Percentiles rank a stretch among this genome's conserved stretches.
Evolutionary conservation across 2,113 vertebrate species (phyloP).

Genomic region (Brachyhypopomus gauderio): DNA sequence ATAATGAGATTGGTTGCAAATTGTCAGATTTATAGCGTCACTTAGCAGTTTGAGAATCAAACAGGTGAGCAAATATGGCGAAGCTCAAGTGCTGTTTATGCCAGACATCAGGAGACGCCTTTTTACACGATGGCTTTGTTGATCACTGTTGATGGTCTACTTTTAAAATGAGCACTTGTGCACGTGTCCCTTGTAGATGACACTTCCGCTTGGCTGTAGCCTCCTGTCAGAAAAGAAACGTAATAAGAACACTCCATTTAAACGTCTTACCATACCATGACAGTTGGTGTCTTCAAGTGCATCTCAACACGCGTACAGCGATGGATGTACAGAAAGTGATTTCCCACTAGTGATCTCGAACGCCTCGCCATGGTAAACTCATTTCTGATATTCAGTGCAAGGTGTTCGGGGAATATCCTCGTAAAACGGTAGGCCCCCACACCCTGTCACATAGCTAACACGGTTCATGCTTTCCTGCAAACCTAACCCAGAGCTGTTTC

Average conservation of each 20-base stretch:
- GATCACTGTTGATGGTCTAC: slow-evolving; percentile 16
- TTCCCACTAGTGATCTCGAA: no score
- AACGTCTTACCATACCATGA: not conserved
- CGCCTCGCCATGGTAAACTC: not conserved
- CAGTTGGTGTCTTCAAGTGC: not conserved
- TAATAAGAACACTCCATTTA: not conserved
- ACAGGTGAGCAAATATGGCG: slow-evolving; percentile 68
- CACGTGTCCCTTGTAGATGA: not conserved
- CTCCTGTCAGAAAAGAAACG: not conserved
- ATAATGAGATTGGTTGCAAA: slow-evolving; percentile 89
- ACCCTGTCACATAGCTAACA: no score
- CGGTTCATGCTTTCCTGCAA: not conserved
- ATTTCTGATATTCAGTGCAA: no score
- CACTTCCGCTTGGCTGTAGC: slow-evolving; percentile 1
- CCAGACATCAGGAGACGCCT: slow-evolving; percentile 18
- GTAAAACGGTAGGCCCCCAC: no score
- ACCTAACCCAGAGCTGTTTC: not conserved
- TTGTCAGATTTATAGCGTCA: slow-evolving; percentile 85
- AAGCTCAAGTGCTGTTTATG: slow-evolving; percentile 34
- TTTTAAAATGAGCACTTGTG: not conserved
- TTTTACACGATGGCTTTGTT: slow-evolving; percentile 17
- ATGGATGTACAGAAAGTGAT: no score
- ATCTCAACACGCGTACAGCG: no score
- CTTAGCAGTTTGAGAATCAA: slow-evolving; percentile 84
- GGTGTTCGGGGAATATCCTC: no score